A percentile compares a stretch with the other conserved stretches of the same genome.
These are phyloP conservation scores for Paracentrotus lividus DNA, from an alignment of 53 echinoderm and acorn worm genomes.

Conservation along the genomic window DNA sequence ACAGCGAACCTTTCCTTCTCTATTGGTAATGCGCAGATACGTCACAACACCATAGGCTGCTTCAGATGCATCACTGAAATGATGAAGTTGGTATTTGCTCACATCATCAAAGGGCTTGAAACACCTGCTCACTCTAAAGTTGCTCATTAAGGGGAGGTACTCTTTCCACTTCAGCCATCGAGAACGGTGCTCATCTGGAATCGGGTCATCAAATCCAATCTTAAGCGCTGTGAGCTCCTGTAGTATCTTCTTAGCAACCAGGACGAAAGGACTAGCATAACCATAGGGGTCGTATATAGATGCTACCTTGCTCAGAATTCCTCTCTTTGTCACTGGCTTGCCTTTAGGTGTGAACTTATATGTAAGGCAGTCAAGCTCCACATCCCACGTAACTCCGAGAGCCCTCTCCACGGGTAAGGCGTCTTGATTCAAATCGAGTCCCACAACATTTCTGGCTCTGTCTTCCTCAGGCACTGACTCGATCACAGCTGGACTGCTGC, in stretches of 20 bases:
- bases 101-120: background rate
- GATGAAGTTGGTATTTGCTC: constrained; percentile 70
- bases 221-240: background rate
- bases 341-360: no score
- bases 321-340: no score
- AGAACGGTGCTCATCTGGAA: background rate
- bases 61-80: constrained; percentile 82
- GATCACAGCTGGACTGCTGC: no score
- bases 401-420: background rate
- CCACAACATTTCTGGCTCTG: no score
- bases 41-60: constrained; percentile 74
- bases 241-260: background rate
- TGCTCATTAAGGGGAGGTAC: no score
- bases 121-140: no score
- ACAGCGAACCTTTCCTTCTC: constrained; percentile 60
- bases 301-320: background rate
- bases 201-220: background rate
- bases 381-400: no score
- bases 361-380: no score
- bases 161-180: background rate
- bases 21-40: constrained; percentile 58
- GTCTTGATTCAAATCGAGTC: background rate
- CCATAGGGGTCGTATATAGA: background rate
- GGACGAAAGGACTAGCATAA: no score
- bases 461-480: no score